Evolutionary conservation across 2,888 invertebrate species (phyloP).

Genomic region (Agrotis puta): DNA sequence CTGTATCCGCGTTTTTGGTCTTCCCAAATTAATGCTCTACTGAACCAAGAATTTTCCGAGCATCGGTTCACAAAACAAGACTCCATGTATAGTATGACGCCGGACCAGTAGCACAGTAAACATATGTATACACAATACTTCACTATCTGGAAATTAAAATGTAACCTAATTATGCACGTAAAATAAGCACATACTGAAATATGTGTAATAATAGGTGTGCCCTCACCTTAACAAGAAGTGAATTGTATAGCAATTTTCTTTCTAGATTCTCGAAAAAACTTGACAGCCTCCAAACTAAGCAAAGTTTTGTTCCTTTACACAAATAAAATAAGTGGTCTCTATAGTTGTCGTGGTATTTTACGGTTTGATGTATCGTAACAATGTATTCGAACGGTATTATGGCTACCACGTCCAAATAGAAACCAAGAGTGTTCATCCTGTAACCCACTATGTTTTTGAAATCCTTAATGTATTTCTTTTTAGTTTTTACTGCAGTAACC

Average conservation of each 20-base stretch:
- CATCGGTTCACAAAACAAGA: conserved; percentile 88
- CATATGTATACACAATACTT: conserved; percentile 87
- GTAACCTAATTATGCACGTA: neutral
- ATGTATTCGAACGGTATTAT: conserved; percentile 89
- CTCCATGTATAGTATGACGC: conserved; percentile 88
- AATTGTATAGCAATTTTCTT: conserved; percentile 82
- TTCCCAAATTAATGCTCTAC: conserved; percentile 78
- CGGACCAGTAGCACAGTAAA: conserved; percentile 88
- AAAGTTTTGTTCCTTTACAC: conserved; percentile 89
- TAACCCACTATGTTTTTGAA: conserved; percentile 82
- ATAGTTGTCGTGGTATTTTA: conserved; percentile 81
- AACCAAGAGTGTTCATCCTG: conserved; percentile 85
- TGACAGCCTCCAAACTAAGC: conserved; percentile 88
- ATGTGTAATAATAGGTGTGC: neutral
- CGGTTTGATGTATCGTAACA: conserved; percentile 80
- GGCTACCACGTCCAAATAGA: conserved; percentile 88
- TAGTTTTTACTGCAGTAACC: conserved; percentile 87
- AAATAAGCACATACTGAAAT: neutral
- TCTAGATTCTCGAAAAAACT: conserved; percentile 86
- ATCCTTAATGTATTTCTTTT: conserved; percentile 80
- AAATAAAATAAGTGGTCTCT: conserved; percentile 86
- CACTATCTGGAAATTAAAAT: conserved; percentile 72
- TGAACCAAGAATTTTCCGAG: conserved; percentile 88
- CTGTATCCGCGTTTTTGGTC: conserved; percentile 57
- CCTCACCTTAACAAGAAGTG: conserved; percentile 82